Percentiles rank a stretch among this genome's conserved stretches.
Conservation (phyloP, 2,888 invertebrate species). For the Eupithecia vulgata region DNA sequence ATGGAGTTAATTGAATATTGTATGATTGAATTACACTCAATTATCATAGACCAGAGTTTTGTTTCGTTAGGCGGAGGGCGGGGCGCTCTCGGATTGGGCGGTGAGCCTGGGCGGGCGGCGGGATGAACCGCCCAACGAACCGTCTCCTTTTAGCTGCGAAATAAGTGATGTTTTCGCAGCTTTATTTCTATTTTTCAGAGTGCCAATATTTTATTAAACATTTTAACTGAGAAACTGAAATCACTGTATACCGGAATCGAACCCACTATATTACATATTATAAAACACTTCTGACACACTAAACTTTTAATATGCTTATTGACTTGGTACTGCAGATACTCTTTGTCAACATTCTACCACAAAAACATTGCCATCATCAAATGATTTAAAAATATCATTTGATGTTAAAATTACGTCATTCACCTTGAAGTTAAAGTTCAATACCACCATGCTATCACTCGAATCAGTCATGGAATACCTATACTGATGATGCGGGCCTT, state of each 20-base stretch:
- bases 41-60: conserved; percentile 55
- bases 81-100: conserved; percentile 66
- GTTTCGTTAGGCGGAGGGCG: conserved; percentile 69
- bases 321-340: neutral
- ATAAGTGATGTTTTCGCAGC: conserved; percentile 16
- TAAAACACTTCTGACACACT: neutral
- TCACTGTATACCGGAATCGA: neutral
- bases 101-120: conserved; percentile 65
- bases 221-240: neutral
- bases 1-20: conserved; percentile 70
- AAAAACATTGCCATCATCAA: neutral
- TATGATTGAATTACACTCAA: conserved; percentile 77
- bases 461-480: conserved; percentile 46
- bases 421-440: conserved; percentile 41
- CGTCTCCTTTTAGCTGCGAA: conserved; percentile 45
- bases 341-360: neutral
- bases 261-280: neutral
- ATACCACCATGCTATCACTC: conserved; percentile 41
- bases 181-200: conserved; percentile 5
- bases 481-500: conserved; percentile 70
- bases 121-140: conserved; percentile 65
- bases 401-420: conserved; percentile 28
- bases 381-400: conserved; percentile 8
- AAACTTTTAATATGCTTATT: neutral
- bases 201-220: neutral